Percentiles rank a stretch among this genome's conserved stretches.
phyloP scores from a whole-genome alignment of 1,140 invertebrate species.

The Andricus grossulariae region DNA sequence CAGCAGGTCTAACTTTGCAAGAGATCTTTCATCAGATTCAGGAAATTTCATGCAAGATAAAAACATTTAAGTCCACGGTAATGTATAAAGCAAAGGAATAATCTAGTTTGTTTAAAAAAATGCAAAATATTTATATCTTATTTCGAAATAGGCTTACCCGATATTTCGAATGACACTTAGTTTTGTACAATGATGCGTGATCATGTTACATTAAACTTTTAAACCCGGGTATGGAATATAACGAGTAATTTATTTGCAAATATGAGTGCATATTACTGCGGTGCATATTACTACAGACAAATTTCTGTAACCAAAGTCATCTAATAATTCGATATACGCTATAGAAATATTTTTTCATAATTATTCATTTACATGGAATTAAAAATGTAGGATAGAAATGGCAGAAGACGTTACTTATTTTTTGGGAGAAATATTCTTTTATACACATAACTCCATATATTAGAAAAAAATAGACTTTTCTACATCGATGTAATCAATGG shows the following conservation, averaged over 20 bases:
- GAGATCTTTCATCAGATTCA: constrained; percentile 42
- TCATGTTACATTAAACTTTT: background rate
- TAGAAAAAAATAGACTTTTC: constrained; percentile 25
- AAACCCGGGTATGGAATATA: background rate
- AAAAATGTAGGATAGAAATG: background rate
- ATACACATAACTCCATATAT: constrained; percentile 13
- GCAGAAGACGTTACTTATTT: constrained; percentile 8
- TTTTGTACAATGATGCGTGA: background rate
- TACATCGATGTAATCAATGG: constrained; percentile 16
- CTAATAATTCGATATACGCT: background rate
- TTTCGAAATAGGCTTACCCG: background rate
- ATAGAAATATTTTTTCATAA: constrained; percentile 8
- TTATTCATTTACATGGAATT: background rate
- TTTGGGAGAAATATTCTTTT: constrained; percentile 18
- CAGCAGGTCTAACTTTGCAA: background rate
- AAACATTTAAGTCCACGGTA: background rate
- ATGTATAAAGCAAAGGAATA: background rate
- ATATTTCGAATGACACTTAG: constrained; percentile 16
- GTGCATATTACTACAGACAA: background rate
- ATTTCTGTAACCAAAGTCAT: background rate
- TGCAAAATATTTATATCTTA: constrained; percentile 11
- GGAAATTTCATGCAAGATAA: background rate
- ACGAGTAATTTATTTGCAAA: constrained; percentile 2
- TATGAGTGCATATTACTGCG: background rate
- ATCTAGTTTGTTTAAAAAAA: background rate